Conservation (phyloP, 2,888 invertebrate genomes). For the Steinernema scapterisci region DNA sequence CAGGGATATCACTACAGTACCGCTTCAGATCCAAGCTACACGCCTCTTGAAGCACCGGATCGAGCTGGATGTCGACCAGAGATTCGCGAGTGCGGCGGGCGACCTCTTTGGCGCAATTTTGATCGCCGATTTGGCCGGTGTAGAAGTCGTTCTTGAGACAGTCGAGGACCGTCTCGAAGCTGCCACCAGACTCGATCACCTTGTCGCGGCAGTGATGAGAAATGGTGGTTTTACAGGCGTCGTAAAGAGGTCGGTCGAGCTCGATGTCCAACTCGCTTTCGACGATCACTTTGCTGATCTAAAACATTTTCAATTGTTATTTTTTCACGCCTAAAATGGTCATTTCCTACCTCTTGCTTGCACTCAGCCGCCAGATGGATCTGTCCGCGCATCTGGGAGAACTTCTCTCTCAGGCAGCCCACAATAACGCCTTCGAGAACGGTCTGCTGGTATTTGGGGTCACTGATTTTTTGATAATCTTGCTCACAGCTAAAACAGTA, state of each 20-base stretch:
- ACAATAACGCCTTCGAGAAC: constrained; percentile 58
- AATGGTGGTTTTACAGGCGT: constrained; percentile 74
- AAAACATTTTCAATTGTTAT: constrained; percentile 67
- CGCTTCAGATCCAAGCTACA: constrained; percentile 79
- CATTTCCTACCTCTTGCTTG: constrained; percentile 39
- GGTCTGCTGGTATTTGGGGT: constrained; percentile 53
- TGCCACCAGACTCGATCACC: constrained; percentile 54
- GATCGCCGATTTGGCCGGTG: constrained; percentile 77
- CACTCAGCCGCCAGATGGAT: constrained; percentile 44
- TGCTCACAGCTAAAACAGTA: constrained; percentile 56
- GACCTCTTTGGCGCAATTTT: constrained; percentile 75
- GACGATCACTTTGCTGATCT: constrained; percentile 57
- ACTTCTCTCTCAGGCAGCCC: constrained; percentile 60
- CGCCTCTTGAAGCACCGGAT: constrained; percentile 85
- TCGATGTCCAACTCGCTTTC: constrained; percentile 81
- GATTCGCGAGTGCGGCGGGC: constrained; percentile 83
- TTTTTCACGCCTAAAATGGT: background rate
- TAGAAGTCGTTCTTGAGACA: constrained; percentile 83
- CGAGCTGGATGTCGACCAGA: constrained; percentile 90
- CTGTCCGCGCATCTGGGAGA: constrained; percentile 49
- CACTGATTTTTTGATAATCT: constrained; percentile 59
- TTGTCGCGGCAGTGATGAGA: constrained; percentile 51
- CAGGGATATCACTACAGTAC: constrained; percentile 73
- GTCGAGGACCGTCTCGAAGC: constrained; percentile 77
- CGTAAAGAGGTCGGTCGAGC: constrained; percentile 82